A percentile compares a stretch with the other conserved stretches of the same genome.
These are phyloP conservation scores for Lochmaea crataegi DNA, from an alignment of 2,888 invertebrate species.

Conservation along the genomic window DNA sequence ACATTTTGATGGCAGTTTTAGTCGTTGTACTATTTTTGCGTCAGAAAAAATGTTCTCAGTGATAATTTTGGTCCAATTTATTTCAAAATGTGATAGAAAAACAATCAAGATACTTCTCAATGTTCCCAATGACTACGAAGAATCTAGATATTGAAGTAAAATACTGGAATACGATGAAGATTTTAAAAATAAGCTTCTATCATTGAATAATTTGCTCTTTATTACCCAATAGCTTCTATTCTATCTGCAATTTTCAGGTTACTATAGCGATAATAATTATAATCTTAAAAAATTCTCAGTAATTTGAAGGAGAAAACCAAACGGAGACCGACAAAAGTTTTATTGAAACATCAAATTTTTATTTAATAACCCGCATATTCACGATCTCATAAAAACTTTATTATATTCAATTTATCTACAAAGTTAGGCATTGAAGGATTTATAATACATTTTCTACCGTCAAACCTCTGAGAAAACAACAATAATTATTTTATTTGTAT, in stretches of 20 bases:
- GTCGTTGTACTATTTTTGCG: neutral
- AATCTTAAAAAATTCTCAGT: conserved; percentile 6
- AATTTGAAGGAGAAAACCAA: neutral
- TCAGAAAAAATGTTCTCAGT: too few relatives aligned
- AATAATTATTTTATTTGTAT: neutral
- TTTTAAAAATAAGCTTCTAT: neutral
- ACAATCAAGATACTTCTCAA: too few relatives aligned
- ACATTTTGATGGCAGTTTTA: neutral
- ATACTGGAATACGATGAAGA: neutral
- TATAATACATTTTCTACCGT: neutral
- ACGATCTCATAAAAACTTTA: neutral
- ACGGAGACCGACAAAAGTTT: too few relatives aligned
- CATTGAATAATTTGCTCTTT: neutral
- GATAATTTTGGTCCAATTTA: too few relatives aligned
- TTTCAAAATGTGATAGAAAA: too few relatives aligned
- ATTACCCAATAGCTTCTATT: conserved; percentile 6
- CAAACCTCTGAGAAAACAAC: neutral
- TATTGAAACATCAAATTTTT: too few relatives aligned
- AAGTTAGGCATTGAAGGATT: neutral
- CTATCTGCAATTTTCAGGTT: conserved; percentile 14
- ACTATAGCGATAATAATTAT: conserved; percentile 20
- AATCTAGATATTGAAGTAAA: too few relatives aligned
- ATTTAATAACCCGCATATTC: neutral
- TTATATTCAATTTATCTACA: too few relatives aligned
- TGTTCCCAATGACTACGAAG: neutral